Evolutionary conservation across 2,797 vertebrate species (phyloP).

Genomic region (Lacerta agilis): DNA sequence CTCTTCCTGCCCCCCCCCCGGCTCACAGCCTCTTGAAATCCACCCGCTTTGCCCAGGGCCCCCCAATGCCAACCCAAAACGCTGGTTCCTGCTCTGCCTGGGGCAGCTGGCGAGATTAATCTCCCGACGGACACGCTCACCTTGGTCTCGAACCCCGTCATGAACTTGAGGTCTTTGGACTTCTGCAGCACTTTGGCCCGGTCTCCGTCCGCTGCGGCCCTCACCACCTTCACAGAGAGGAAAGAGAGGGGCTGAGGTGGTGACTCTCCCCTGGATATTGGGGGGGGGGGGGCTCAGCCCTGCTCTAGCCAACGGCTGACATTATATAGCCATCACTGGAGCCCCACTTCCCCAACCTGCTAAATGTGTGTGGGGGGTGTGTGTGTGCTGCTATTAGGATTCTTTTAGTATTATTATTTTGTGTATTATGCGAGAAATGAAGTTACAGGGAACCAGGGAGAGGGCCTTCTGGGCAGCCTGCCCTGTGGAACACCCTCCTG

Average conservation of each 20-base stretch:
- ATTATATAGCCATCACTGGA: too few species aligned
- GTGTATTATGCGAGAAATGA: too few species aligned
- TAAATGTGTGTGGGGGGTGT: too few species aligned
- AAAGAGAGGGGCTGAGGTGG: not conserved
- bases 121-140: constrained; percentile 63
- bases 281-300: too few species aligned
- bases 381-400: too few species aligned
- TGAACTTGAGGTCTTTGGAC: constrained; percentile 88
- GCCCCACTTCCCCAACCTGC: too few species aligned
- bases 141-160: constrained; percentile 93
- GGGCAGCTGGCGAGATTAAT: accelerated
- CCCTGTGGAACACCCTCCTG: too few species aligned
- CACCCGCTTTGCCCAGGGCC: too few species aligned
- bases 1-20: not conserved
- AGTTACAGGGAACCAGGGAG: too few species aligned
- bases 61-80: not conserved
- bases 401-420: too few species aligned
- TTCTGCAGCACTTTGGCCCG: constrained; percentile 85
- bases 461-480: too few species aligned
- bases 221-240: constrained; percentile 80
- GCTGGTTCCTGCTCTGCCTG: not conserved
- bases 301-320: too few species aligned
- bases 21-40: not conserved
- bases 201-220: constrained; percentile 87
- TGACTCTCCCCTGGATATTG: not conserved